Conservation (phyloP, 2,797 vertebrate genomes). For the Alectoris magna region DNA sequence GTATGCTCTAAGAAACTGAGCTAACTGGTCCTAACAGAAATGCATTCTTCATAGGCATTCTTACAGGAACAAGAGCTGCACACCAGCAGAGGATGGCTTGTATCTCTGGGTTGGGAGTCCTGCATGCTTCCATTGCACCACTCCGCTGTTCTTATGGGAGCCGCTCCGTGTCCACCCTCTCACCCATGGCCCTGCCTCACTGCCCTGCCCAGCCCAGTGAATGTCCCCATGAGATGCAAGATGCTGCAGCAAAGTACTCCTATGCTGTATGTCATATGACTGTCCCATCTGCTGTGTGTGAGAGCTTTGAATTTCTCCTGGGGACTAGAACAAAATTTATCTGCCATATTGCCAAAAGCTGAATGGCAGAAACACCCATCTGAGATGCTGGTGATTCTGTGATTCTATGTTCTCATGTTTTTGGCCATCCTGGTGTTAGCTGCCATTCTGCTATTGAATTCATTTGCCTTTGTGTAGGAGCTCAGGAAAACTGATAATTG, state of each 20-base stretch:
- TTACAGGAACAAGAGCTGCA: neutral
- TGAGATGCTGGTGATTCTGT: no score
- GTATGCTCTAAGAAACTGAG: slow-evolving; percentile 22
- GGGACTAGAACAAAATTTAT: fast-evolving
- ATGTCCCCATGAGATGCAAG: no score
- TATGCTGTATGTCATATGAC: fast-evolving
- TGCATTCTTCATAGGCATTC: no score
- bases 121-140: slow-evolving; percentile 21
- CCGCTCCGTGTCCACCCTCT: no score
- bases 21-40: neutral
- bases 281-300: fast-evolving
- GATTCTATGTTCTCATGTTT: neutral
- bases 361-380: neutral
- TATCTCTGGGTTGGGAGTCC: neutral
- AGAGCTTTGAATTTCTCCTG: neutral
- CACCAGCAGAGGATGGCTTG: neutral
- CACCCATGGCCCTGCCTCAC: no score
- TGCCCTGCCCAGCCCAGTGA: no score
- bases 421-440: neutral
- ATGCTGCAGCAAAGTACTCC: neutral
- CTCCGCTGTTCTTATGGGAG: neutral
- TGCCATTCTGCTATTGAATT: neutral
- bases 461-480: fast-evolving
- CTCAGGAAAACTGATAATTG: neutral
- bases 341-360: fast-evolving